Evolutionary conservation across 1,140 invertebrate genomes (phyloP), one percentile per base, ranked within the genome.

Genomic region (Elysia chlorotica): DNA sequence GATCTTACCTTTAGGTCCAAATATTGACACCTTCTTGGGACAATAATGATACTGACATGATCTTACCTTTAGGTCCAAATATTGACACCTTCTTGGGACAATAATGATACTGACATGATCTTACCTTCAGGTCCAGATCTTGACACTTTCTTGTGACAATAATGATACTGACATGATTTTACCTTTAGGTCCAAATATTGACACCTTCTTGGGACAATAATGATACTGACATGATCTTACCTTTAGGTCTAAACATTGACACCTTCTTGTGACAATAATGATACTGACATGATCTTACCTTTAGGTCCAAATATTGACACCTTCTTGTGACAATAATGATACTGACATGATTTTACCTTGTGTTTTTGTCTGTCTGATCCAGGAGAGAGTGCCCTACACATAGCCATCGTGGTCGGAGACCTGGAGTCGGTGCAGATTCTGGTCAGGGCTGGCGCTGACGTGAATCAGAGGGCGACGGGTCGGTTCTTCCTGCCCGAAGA

Each of bases 391-490:
- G 93, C 95, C 5, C 88, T 99, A 28, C 98, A 99, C 87, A 89
- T 99, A 59, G 96, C 96, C 0, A 98, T 99, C 76, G 96, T 98
- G 0, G 97, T 98, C 83, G 93, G 92, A 81, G 98, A 99, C 86
- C 95, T 98, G 79, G 96, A 98, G 77, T 89, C 98, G n/a, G 95
- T 98, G 0, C 94, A 96, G 82, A 92, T 96, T 79, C 87, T 99
- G 30, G 92, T 99, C 1, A 93, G 95, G 81, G 92, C 93, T 31
- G 96, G 96, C 0, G 95, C 96, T 41, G 92, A 95, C 81, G 93
- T 99, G 31, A 92, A 93, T 81, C 95, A 98, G 85, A 89, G 96
- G 81, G 97, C 97, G 2, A 95, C 93, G 36, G 97, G 94, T 90
- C 88, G 88, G 77, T 89, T 89, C 74, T 98, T 98, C 83, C 88